Evolutionary conservation across 2,113 vertebrate genomes (phyloP).

Genomic region (Sarotherodon lohbergeri): DNA sequence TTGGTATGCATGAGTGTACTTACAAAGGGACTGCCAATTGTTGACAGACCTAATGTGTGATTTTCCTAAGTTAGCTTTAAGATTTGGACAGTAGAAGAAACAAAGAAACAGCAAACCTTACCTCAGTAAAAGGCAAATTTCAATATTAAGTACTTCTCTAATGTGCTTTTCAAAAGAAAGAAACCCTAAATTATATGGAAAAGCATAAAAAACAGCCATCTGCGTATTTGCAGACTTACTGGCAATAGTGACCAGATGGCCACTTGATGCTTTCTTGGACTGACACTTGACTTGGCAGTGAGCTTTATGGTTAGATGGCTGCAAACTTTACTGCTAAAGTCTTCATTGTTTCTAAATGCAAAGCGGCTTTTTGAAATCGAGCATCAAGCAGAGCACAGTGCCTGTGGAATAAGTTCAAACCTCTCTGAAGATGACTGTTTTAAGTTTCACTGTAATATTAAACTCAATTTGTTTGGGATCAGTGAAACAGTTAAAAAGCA

Average conservation of each 20-base stretch:
- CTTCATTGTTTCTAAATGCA: constrained; percentile 18
- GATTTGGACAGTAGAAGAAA: not conserved
- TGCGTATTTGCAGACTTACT: constrained; percentile 1
- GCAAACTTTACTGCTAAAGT: not conserved
- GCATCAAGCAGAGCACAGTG: not conserved
- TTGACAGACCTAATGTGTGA: not conserved
- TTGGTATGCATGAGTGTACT: not conserved
- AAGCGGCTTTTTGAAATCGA: not conserved
- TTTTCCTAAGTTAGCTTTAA: not conserved
- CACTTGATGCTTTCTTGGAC: constrained; percentile 23
- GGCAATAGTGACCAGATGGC: constrained; percentile 24
- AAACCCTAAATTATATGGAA: not conserved
- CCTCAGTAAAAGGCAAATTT: not conserved
- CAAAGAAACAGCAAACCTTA: not conserved
- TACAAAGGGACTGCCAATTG: not conserved
- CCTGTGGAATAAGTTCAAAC: not conserved
- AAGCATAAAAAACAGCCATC: constrained; percentile 2
- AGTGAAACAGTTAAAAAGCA: not conserved
- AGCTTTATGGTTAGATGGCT: not conserved
- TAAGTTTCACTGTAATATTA: not conserved
- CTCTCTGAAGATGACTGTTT: not conserved
- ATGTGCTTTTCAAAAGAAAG: not conserved
- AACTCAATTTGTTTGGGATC: not conserved
- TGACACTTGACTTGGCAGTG: constrained; percentile 27
- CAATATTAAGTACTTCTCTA: not conserved